Percentiles rank a stretch among this genome's conserved stretches.
phyloP scores from a whole-genome alignment of 2,113 vertebrate species.

The Chascanopsetta lugubris region DNA sequence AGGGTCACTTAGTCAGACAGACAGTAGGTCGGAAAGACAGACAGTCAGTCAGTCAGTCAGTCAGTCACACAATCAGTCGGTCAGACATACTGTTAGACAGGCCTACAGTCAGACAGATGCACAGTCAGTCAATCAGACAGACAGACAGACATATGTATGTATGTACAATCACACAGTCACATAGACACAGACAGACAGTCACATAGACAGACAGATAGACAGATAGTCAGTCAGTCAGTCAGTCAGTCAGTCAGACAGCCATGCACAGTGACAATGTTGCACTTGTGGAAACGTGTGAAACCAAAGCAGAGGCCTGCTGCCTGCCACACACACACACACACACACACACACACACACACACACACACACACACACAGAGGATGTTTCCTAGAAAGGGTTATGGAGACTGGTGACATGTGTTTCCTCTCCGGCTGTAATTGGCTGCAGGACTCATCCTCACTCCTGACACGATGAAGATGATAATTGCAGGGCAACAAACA shows the following conservation, averaged over 20 bases:
- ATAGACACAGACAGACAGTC: too few species aligned
- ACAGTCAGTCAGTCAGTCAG: constrained; percentile 51
- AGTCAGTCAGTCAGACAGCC: constrained; percentile 49
- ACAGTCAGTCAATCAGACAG: constrained; percentile 50
- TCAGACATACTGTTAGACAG: too few species aligned
- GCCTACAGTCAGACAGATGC: constrained; percentile 35
- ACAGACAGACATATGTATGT: too few species aligned
- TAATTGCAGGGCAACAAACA: background rate
- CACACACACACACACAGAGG: too few species aligned
- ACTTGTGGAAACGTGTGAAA: constrained; percentile 38
- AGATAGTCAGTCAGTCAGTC: too few species aligned
- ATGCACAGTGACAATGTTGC: constrained; percentile 24
- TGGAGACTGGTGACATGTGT: background rate
- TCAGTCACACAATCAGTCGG: constrained; percentile 39
- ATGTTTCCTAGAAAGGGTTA: constrained; percentile 1
- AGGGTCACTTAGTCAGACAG: constrained; percentile 50
- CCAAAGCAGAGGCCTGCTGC: background rate
- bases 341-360: too few species aligned
- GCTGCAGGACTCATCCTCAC: background rate
- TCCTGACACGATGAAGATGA: background rate
- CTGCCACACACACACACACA: too few species aligned
- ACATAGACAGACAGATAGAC: too few species aligned
- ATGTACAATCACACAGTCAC: too few species aligned
- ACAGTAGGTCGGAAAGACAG: too few species aligned
- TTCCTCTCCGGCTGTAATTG: background rate